Conservation (phyloP, 2,113 vertebrate species). For the Platycercus adscitus region DNA sequence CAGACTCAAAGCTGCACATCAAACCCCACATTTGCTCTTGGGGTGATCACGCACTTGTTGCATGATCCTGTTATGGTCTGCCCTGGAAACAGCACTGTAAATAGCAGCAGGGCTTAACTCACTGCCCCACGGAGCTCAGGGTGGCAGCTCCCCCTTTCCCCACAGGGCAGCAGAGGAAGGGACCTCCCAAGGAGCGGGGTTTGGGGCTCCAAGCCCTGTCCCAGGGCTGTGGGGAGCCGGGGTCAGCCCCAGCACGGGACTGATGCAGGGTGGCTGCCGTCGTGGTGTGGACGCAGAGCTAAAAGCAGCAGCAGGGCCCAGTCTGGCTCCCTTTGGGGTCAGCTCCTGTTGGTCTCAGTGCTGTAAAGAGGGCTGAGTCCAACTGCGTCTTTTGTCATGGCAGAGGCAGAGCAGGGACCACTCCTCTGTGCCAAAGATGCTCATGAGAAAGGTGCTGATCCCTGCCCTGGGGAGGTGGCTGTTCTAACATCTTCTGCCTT, state of each 20-base stretch:
- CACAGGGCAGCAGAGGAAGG: neutral
- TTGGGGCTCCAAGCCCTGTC: neutral
- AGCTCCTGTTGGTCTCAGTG: neutral
- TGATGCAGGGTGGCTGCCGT: neutral
- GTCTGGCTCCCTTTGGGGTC: neutral
- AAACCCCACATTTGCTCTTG: neutral
- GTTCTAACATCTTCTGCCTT: neutral
- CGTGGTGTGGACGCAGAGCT: neutral
- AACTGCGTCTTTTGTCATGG: rapidly evolving
- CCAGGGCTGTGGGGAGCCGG: neutral
- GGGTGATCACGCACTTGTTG: neutral
- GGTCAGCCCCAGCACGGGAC: rapidly evolving
- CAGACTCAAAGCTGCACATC: neutral
- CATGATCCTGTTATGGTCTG: neutral
- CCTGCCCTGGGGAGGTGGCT: neutral
- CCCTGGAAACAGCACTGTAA: neutral
- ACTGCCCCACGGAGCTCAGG: neutral
- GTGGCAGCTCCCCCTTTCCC: neutral
- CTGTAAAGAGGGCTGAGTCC: neutral
- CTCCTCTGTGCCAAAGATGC: neutral
- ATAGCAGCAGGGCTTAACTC: neutral
- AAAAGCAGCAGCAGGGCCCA: neutral
- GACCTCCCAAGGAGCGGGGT: rapidly evolving
- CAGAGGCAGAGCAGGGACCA: neutral
- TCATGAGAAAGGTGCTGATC: neutral